Evolutionary conservation across 2,797 vertebrate species (phyloP), one percentile per base, ranked within the genome.

Genomic region (Poliocrania exsul): DNA sequence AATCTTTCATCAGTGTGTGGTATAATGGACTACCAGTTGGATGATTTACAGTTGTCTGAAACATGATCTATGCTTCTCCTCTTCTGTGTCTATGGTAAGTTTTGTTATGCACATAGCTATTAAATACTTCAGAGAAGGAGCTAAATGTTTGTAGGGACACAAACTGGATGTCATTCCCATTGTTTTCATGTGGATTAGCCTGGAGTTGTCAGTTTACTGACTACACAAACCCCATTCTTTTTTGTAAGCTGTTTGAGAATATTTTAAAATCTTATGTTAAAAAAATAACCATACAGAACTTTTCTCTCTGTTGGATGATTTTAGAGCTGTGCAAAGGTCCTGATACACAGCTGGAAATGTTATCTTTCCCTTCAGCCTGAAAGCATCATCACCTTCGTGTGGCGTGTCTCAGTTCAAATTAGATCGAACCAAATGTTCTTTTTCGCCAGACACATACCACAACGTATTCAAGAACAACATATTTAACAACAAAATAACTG

Each of bases 11-110:
- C 81, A 35, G 47, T 3, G 1, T 37, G 8, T 82, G 70, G 66
- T 77, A 51, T 81, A 72, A 94, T 40, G 92, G 79, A 58, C 92
- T 94, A 56, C 92, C 91, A 5, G 54, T 78, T 84, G 84, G 95
- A 90, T 87, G 94, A 96, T 82, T 61, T 23, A 12, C 90, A 69
- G 78, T 79, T 24, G 0, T 93, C 83, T 92, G 82, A 94, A 84
- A 95, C 93, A 84, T 93, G 94, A 93, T 65, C 70, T 3, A 9
- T 54, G n/a, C 33, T 42, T 49, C 64, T 92, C 62, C 62, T 91
- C 86, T 80, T 83, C 75, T 40, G n/a, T 86, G 28, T 72, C 42
- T 40, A 64, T 94, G 87, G 97, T 98, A 84, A 91, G 96, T 90
- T 85, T 67, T 89, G 23, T 96, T 37, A 54, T 90, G 16, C 47